Percentiles rank a stretch among this genome's conserved stretches.
phyloP scores from a whole-genome alignment of 2,113 vertebrate genomes.

The Microcebus ravelobensis region DNA sequence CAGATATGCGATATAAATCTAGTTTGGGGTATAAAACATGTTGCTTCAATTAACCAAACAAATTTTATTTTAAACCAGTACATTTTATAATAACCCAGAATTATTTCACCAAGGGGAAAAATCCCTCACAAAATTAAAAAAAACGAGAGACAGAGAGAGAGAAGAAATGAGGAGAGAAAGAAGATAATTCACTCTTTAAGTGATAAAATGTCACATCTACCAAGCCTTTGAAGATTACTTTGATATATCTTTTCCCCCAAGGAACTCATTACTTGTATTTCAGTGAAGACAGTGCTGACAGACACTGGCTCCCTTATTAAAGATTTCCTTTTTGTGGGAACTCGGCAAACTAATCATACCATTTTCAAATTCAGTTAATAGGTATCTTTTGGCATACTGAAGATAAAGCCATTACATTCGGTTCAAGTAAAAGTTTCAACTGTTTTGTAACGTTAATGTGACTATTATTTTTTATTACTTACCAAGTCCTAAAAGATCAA shows the following conservation, averaged over 20 bases:
- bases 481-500: conserved; percentile 97
- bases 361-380: conserved; percentile 69
- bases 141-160: not conserved
- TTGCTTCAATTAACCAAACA: not conserved
- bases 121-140: not conserved
- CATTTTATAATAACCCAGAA: not conserved
- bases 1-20: not conserved
- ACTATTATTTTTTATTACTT: conserved; percentile 82
- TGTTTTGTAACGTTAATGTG: not conserved
- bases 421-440: conserved; percentile 25
- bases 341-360: conserved; percentile 32
- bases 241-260: conserved; percentile 72
- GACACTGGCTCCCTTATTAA: conserved; percentile 51
- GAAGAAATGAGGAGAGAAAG: not conserved
- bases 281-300: conserved; percentile 65
- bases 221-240: conserved; percentile 80
- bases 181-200: conserved; percentile 44
- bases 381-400: conserved; percentile 58
- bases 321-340: conserved; percentile 67
- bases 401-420: conserved; percentile 20
- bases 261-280: conserved; percentile 83
- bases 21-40: not conserved
- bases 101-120: conserved; percentile 46
- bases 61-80: conserved; percentile 41
- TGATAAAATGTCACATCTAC: conserved; percentile 66